phyloP scores from a whole-genome alignment of 2,888 invertebrate genomes.

The Eupeodes luniger region DNA sequence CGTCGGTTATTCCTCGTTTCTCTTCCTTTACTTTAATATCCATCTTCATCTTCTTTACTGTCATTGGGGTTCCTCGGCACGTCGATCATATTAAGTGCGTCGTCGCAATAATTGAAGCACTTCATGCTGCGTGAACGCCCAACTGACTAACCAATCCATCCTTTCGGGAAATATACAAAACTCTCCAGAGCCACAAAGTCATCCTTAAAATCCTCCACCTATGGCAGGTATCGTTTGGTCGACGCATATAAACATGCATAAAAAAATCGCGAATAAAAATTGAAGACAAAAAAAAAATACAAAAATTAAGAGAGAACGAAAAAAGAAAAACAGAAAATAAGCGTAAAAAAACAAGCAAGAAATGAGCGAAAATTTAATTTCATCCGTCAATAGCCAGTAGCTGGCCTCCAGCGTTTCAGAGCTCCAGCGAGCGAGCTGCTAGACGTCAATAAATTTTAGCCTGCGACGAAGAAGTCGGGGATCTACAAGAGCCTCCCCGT shows the following conservation, averaged over 20 bases:
- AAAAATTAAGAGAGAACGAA: neutral
- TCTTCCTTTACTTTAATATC: conserved; percentile 7
- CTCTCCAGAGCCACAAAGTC: neutral
- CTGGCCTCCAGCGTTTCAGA: conserved; percentile 54
- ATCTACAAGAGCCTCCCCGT: conserved; percentile 10
- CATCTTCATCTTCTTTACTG: conserved; percentile 63
- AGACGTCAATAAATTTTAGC: conserved; percentile 73
- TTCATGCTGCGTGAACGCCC: conserved; percentile 75
- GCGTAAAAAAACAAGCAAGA: conserved; percentile 22
- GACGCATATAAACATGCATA: conserved; percentile 58
- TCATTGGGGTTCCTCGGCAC: conserved; percentile 69
- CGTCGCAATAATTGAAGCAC: conserved; percentile 72
- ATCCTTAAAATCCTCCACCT: conserved; percentile 14
- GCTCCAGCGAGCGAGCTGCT: conserved; percentile 54
- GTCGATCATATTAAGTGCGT: conserved; percentile 75
- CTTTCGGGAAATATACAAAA: conserved; percentile 31
- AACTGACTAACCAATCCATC: conserved; percentile 63
- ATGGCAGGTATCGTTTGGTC: neutral
- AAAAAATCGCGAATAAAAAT: conserved; percentile 35
- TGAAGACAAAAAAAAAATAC: neutral
- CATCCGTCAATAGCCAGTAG: conserved; percentile 76
- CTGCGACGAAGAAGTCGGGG: conserved; percentile 8
- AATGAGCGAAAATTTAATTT: conserved; percentile 75
- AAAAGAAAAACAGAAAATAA: conserved; percentile 5
- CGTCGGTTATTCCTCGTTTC: neutral